Conservation (phyloP, 2,888 invertebrate species). For the Pristionchus exspectatus region DNA sequence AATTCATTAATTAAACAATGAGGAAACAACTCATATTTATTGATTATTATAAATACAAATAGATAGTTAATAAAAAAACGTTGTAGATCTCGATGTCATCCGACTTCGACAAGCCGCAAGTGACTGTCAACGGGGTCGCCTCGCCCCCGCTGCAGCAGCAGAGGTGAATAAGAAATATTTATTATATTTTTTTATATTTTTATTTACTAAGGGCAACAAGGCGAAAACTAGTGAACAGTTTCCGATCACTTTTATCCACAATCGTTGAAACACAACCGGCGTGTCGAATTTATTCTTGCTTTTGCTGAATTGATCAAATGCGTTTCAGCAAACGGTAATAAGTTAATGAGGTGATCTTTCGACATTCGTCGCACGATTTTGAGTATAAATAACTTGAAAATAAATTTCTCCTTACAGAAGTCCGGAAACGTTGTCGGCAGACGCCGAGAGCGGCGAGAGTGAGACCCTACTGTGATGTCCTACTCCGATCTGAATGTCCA, state of each 20-base stretch:
- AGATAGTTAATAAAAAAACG: background rate
- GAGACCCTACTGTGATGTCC: constrained; percentile 20
- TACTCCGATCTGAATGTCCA: no score
- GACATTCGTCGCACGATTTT: no score
- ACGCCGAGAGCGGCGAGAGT: constrained; percentile 33
- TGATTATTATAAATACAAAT: background rate
- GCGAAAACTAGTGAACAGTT: background rate
- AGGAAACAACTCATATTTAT: background rate
- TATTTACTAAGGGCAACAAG: background rate
- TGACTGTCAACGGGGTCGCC: background rate
- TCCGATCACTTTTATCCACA: background rate
- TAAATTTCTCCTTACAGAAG: background rate
- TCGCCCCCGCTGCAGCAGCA: background rate
- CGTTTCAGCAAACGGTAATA: background rate
- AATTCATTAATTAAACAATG: background rate
- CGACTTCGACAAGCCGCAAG: background rate
- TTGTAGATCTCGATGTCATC: constrained; percentile 2
- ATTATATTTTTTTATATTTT: background rate
- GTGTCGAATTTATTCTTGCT: no score
- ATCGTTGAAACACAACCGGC: background rate
- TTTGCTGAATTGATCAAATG: background rate
- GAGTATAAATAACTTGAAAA: background rate
- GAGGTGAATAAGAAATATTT: constrained; percentile 5
- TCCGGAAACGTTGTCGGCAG: constrained; percentile 24
- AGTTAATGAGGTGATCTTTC: no score